Evolutionary conservation across 23 tunicate species (phyloP).

Genomic region (Halocynthia aurantium): DNA sequence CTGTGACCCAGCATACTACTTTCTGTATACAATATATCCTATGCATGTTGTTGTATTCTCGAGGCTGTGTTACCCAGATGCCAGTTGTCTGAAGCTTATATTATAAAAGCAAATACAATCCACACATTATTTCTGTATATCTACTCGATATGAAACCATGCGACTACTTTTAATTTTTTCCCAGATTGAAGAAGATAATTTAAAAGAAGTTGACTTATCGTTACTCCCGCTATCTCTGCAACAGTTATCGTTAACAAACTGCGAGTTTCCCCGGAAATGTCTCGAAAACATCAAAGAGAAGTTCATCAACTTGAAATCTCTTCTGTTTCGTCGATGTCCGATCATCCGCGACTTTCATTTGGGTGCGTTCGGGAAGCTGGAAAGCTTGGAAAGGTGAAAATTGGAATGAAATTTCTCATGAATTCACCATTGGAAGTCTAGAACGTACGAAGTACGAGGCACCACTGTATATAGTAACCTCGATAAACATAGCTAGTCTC

Average conservation of each 20-base stretch:
- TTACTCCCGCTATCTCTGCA: conserved; percentile 42
- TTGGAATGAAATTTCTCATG: too few relatives aligned
- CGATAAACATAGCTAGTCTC: too few relatives aligned
- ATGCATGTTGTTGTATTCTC: too few relatives aligned
- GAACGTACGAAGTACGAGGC: too few relatives aligned
- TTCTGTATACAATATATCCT: too few relatives aligned
- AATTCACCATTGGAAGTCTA: too few relatives aligned
- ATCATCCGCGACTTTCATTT: conserved; percentile 38
- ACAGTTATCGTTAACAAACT: conserved; percentile 43
- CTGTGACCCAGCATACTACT: too few relatives aligned
- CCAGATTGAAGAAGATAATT: conserved; percentile 67
- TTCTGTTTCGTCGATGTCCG: conserved; percentile 54
- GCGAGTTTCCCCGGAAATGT: conserved; percentile 50
- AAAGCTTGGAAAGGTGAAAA: conserved; percentile 46
- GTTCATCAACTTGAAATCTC: conserved; percentile 31
- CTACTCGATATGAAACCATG: too few relatives aligned
- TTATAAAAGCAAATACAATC: too few relatives aligned
- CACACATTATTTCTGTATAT: too few relatives aligned
- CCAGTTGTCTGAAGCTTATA: background rate
- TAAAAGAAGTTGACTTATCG: conserved; percentile 24
- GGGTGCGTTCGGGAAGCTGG: conserved; percentile 38
- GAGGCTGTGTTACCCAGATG: background rate
- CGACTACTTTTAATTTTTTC: background rate
- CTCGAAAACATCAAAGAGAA: conserved; percentile 22
- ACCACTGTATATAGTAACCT: too few relatives aligned